Base-by-base conservation (phyloP, 2,113 vertebrate species). In the Periophthalmodon schlosseri region DNA sequence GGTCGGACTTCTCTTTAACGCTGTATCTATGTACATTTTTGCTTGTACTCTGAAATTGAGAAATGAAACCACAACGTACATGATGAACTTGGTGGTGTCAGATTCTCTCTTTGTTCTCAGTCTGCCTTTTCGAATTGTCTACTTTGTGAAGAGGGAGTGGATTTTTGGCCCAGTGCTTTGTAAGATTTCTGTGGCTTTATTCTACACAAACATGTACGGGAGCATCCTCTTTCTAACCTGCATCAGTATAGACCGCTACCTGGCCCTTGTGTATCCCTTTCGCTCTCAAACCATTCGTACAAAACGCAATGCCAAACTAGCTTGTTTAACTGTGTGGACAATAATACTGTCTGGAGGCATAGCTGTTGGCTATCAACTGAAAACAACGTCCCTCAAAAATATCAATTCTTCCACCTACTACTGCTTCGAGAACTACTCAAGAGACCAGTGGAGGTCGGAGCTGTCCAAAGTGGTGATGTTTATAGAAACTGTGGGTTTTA, bases 161-260 rank as follows among this genome's bases (percentile, higher is more conserved):
- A 89, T 95, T 0, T 99, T 99, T 71, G 96, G 96, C 52, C 94
- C 94, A 21, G 65, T 93, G 34, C 92, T 97, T 20, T 99, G 98
- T 92, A 96, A 95, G 92, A 94, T 98, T 80, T 99, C 97, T 0
- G 97, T 97, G 81, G 93, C 96, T 0, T 84, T 98, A 20, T 99
- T 99, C 86, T 97, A 97, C 11, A 99, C 96, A 33, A 99, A 99
- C 75, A 98, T 99, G 98, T 99, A 99, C 0, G 96, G 98, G 72
- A 99, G 98, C 92, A 99, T 99, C 89, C 88, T 99, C 73, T 99
- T 99, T 88, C 93, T 99, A 89, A 99, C 96, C 15, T 99, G 97
- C 89, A 99, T 99, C 83, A 98, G 97, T 0, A 90, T 97, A 2
- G 98, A 99, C 85, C 95, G 97, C 9, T 99, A 97, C 69, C 86